These are phyloP conservation scores for Platerodrilus igneus DNA, from an alignment of 2,888 invertebrate genomes.

Conservation along the genomic window DNA sequence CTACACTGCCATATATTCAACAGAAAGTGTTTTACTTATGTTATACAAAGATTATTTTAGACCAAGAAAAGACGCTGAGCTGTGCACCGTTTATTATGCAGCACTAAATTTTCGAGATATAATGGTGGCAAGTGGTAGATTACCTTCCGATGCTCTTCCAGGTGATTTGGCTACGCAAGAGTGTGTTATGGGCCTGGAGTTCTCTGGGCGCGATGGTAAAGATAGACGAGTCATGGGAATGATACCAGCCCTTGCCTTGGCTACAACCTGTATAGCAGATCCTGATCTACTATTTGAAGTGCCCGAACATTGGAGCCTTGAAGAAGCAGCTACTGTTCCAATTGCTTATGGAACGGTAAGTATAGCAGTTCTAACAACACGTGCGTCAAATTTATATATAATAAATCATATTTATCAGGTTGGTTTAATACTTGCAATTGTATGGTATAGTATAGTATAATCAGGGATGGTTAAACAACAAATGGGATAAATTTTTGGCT, in stretches of 20 bases:
- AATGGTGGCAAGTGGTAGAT: constrained; percentile 95
- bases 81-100: constrained; percentile 87
- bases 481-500: too few relatives aligned
- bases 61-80: constrained; percentile 52
- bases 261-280: constrained; percentile 82
- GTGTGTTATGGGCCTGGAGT: constrained; percentile 91
- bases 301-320: constrained; percentile 80
- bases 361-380: too few relatives aligned
- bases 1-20: too few relatives aligned
- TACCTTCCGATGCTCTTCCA: constrained; percentile 94
- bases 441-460: too few relatives aligned
- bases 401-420: too few relatives aligned
- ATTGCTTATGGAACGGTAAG: constrained; percentile 84
- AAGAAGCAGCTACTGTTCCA: constrained; percentile 91
- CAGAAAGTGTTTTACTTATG: constrained; percentile 7
- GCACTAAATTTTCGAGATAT: constrained; percentile 97
- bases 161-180: constrained; percentile 83
- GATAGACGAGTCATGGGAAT: constrained; percentile 89
- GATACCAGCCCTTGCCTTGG: constrained; percentile 85
- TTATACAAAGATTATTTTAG: constrained; percentile 34
- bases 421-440: too few relatives aligned
- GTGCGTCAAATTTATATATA: too few relatives aligned
- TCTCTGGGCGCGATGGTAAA: constrained; percentile 73
- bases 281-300: constrained; percentile 82
- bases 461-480: too few relatives aligned